Conservation (phyloP, 2,797 vertebrate species). For the Numenius phaeopus region DNA sequence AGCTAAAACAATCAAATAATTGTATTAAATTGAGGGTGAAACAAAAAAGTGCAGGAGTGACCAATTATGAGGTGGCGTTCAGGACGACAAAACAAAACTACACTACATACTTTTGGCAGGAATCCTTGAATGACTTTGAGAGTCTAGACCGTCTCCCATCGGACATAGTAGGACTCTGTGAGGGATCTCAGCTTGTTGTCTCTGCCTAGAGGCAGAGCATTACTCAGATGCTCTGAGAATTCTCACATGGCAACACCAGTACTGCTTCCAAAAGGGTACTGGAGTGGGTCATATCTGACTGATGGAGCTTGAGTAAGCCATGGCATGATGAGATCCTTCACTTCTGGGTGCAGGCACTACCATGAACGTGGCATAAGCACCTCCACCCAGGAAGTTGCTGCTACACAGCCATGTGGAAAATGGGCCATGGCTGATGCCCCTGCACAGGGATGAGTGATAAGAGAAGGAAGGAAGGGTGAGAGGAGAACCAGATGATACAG, state of each 20-base stretch:
- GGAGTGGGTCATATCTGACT: background rate
- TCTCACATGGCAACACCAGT: background rate
- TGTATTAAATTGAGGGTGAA: background rate
- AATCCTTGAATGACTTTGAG: background rate
- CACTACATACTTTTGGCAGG: background rate
- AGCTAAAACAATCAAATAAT: background rate
- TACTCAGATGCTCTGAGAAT: background rate
- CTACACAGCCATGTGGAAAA: background rate
- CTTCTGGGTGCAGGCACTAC: background rate
- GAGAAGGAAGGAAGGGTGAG: background rate
- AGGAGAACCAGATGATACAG: background rate
- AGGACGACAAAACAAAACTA: background rate
- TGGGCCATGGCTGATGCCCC: background rate
- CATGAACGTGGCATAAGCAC: background rate
- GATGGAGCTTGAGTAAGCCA: background rate
- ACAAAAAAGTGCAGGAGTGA: background rate
- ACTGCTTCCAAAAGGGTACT: background rate
- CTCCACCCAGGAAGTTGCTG: background rate
- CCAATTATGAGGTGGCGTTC: background rate
- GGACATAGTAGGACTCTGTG: background rate
- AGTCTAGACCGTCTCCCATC: background rate
- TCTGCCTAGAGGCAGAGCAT: background rate
- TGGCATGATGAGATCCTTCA: background rate
- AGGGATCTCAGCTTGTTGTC: background rate
- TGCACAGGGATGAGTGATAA: background rate